Evolutionary conservation across 2,113 vertebrate genomes (phyloP).

Genomic region (Chunga burmeisteri): DNA sequence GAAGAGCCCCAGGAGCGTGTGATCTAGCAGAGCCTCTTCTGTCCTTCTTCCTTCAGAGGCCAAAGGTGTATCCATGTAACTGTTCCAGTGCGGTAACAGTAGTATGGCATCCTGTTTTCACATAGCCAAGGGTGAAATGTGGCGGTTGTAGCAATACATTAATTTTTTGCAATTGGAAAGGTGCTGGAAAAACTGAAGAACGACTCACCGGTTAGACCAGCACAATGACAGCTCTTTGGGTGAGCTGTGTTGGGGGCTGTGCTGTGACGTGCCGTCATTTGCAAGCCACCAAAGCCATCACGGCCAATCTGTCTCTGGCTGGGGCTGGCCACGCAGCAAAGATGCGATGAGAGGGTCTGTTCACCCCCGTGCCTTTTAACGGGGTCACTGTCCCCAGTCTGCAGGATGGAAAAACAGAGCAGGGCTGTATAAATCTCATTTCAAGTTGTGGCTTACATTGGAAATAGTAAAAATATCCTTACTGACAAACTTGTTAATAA

Average conservation of each 20-base stretch:
- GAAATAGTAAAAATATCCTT: not conserved
- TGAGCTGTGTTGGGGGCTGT: not conserved
- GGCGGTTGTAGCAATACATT: not conserved
- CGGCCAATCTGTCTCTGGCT: not conserved
- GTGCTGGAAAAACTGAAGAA: not conserved
- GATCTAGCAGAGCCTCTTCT: not conserved
- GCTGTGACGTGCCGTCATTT: not conserved
- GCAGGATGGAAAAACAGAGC: not conserved
- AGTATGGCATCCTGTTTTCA: not conserved
- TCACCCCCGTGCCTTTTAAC: too few relatives aligned
- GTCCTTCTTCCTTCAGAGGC: not conserved
- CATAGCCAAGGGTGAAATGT: not conserved
- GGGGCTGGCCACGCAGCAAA: not conserved
- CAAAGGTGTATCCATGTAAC: rapidly evolving
- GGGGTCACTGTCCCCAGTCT: not conserved
- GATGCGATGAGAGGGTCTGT: not conserved
- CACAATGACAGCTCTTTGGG: not conserved
- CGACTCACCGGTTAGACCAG: rapidly evolving
- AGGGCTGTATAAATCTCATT: not conserved
- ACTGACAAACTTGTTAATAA: constrained; percentile 9
- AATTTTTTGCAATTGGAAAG: not conserved
- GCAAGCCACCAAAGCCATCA: not conserved
- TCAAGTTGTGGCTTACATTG: not conserved
- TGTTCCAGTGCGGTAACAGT: not conserved
- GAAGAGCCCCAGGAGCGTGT: rapidly evolving